Evolutionary conservation across 2,797 vertebrate species (phyloP).

Genomic region (Sarcophilus harrisii): DNA sequence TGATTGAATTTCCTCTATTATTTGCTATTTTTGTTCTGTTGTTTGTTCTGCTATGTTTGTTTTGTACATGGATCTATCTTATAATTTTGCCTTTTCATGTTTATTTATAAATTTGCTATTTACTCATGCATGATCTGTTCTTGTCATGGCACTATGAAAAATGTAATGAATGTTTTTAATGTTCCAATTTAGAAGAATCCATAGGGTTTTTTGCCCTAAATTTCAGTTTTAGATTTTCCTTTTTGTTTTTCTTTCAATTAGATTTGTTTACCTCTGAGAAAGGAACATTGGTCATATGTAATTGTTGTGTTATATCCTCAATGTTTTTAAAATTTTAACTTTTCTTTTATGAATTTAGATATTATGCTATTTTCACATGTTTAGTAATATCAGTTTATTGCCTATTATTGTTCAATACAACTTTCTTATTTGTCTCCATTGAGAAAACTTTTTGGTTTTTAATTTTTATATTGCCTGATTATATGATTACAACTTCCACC

Average conservation of each 20-base stretch:
- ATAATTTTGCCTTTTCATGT: too few species aligned
- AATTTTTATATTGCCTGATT: neutral
- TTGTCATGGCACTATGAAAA: neutral
- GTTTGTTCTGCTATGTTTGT: too few species aligned
- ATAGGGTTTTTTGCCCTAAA: neutral
- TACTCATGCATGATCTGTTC: neutral
- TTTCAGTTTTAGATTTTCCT: neutral
- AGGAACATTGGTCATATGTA: neutral
- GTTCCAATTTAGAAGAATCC: neutral
- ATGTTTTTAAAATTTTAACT: neutral
- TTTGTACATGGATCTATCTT: too few species aligned
- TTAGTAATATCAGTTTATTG: neutral
- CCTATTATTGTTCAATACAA: neutral
- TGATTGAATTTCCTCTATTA: neutral
- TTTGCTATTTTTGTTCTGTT: neutral
- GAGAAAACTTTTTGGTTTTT: neutral
- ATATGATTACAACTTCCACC: neutral
- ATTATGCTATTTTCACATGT: neutral
- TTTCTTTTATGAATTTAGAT: neutral
- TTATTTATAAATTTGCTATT: neutral
- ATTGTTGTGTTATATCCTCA: neutral
- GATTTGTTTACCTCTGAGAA: neutral
- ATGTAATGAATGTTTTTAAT: neutral
- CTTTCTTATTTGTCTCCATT: neutral
- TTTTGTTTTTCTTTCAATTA: neutral